Conservation (phyloP, 2,888 invertebrate genomes). For the Sceliomorpha sp. region DNA sequence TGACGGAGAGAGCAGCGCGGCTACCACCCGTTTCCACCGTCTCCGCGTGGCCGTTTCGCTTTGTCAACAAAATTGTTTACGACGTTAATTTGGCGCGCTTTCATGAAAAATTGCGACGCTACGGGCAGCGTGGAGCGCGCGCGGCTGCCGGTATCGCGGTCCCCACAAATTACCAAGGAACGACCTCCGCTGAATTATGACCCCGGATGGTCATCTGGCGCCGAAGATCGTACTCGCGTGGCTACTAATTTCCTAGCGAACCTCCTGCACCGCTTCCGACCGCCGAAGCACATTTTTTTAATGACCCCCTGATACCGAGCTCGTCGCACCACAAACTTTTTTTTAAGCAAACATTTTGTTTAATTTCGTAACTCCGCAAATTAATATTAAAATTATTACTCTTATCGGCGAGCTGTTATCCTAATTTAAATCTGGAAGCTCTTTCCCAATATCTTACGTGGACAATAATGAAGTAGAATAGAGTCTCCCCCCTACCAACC, state of each 20-base stretch:
- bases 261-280: neutral
- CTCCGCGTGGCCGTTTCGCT: constrained; percentile 43
- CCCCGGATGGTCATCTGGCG: constrained; percentile 58
- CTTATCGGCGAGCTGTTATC: too few relatives aligned
- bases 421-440: too few relatives aligned
- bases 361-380: too few relatives aligned
- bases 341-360: too few relatives aligned
- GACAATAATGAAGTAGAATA: too few relatives aligned
- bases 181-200: constrained; percentile 56
- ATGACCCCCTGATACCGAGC: neutral
- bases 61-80: constrained; percentile 61
- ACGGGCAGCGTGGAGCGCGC: constrained; percentile 35
- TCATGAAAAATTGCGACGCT: constrained; percentile 60
- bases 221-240: constrained; percentile 46
- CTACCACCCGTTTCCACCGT: constrained; percentile 10
- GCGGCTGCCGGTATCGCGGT: constrained; percentile 43
- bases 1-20: neutral
- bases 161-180: constrained; percentile 60
- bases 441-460: too few relatives aligned
- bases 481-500: too few relatives aligned
- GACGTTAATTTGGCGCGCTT: constrained; percentile 62
- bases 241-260: constrained; percentile 41
- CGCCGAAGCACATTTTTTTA: neutral
- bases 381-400: too few relatives aligned
- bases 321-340: too few relatives aligned